Percentiles rank a stretch among this genome's conserved stretches.
Evolutionary conservation across 2,113 vertebrate species (phyloP).

Genomic region (Cyanocitta stelleri): DNA sequence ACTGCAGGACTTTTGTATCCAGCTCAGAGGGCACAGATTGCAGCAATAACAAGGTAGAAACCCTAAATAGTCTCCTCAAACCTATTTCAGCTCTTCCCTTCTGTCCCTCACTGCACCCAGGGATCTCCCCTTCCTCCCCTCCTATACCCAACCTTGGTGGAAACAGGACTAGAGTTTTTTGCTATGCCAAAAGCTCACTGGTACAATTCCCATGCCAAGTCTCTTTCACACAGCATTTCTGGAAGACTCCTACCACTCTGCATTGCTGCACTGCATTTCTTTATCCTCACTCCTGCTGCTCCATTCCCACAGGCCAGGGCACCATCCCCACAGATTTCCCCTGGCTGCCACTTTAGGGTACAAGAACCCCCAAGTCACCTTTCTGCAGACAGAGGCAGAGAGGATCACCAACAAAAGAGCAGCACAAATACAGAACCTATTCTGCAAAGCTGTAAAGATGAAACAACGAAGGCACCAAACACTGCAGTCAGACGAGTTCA

Average conservation of each 20-base stretch:
- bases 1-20: accelerated
- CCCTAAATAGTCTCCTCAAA: not conserved
- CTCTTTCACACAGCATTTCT: not conserved
- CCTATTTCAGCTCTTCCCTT: not conserved
- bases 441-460: not conserved
- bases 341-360: not conserved
- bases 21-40: not conserved
- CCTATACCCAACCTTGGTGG: too few species aligned
- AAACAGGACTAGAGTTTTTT: not conserved
- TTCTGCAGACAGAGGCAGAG: not conserved
- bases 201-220: too few species aligned
- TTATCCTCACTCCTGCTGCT: not conserved
- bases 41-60: not conserved
- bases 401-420: not conserved
- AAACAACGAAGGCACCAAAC: not conserved
- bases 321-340: not conserved
- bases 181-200: not conserved
- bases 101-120: not conserved
- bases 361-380: not conserved
- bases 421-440: not conserved
- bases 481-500: not conserved
- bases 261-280: not conserved
- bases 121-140: not conserved
- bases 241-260: too few species aligned
- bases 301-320: not conserved